Evolutionary conservation across 2,797 vertebrate species (phyloP), one percentile per base, ranked within the genome.

Genomic region (Dipus sagitta): DNA sequence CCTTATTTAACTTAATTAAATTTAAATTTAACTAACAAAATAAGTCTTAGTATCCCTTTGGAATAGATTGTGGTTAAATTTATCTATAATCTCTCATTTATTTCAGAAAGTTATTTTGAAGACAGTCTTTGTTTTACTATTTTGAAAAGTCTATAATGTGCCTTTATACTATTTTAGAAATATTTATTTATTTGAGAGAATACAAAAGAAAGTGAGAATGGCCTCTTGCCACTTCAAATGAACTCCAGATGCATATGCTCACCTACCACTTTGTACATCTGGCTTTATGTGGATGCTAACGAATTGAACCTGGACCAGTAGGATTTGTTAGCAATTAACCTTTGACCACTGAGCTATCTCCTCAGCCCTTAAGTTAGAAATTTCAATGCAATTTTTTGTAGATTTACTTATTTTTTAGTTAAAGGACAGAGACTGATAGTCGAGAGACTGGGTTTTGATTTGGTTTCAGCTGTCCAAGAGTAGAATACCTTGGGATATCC

Each of bases 21-120:
- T 91, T 8, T 70, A 74, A 91, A 81, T 90, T 78, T 15, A 87
- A 91, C 52, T 15, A 87, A 91, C 52, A 94, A 83, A 95, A 81
- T 77, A 88, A 58, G 23, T 83, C 47, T 58, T 86, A 78, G 14
- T 42, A 13, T 67, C 81, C 62, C 52, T 75, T 79, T 92, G 65
- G 10, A 70, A 86, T 86, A 4, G 76, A 76, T 67, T 80, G 76
- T 90, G 28, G 21, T 38, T 74, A 95, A 47, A 83, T 93, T 92
- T 54, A 75, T 65, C n/a, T 86, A 86, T 28, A 34, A 15, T 87
- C 88, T 90, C 81, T 74, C 13, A 60, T 8, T 34, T 32, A 11
- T 90, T 90, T 71, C 58, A 92, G 75, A 80, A 67, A 86, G 4
- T 75, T 42, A 21, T 95, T 85, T 79, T 2, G 32, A 88, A 82